phyloP scores from a whole-genome alignment of 2,113 vertebrate genomes.

The Oenanthe melanoleuca region DNA sequence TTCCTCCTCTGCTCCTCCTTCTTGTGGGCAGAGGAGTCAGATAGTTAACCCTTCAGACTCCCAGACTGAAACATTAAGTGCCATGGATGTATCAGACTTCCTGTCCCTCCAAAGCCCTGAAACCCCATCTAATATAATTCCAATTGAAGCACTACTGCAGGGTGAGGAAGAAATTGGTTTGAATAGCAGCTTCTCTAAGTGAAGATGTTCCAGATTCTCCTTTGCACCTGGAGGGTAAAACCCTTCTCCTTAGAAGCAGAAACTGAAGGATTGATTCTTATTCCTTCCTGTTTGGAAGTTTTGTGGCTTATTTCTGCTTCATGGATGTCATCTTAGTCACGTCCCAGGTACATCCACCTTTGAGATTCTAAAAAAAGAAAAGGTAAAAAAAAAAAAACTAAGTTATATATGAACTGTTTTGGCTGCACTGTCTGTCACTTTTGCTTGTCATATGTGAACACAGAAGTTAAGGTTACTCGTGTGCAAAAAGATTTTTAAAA shows the following conservation, averaged over 20 bases:
- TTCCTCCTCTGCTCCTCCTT: slow-evolving; percentile 67
- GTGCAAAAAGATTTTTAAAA: slow-evolving; percentile 75
- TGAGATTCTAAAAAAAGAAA: slow-evolving; percentile 66
- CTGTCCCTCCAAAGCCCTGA: slow-evolving; percentile 89
- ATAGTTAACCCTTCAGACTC: slow-evolving; percentile 68
- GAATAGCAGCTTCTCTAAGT: slow-evolving; percentile 76
- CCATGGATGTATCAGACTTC: slow-evolving; percentile 91
- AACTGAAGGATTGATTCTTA: slow-evolving; percentile 70
- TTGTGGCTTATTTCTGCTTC: slow-evolving; percentile 71
- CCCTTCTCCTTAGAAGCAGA: slow-evolving; percentile 61
- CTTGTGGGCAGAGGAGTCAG: slow-evolving; percentile 66
- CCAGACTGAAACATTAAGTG: slow-evolving; percentile 82
- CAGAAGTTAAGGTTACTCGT: slow-evolving; percentile 77
- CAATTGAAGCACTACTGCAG: slow-evolving; percentile 89
- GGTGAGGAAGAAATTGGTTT: slow-evolving; percentile 86
- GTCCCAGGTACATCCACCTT: slow-evolving; percentile 76
- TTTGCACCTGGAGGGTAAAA: slow-evolving; percentile 61
- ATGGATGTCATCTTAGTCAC: slow-evolving; percentile 74
- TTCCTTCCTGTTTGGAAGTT: slow-evolving; percentile 65
- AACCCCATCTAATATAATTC: slow-evolving; percentile 77
- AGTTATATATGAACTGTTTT: slow-evolving; percentile 80
- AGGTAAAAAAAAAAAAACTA: slow-evolving; percentile 45
- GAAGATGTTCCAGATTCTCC: slow-evolving; percentile 61
- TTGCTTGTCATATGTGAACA: slow-evolving; percentile 78
- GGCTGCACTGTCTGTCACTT: slow-evolving; percentile 86